Percentiles rank a stretch among this genome's conserved stretches.
phyloP scores from a whole-genome alignment of 2,113 vertebrate species.

The Tympanuchus pallidicinctus region DNA sequence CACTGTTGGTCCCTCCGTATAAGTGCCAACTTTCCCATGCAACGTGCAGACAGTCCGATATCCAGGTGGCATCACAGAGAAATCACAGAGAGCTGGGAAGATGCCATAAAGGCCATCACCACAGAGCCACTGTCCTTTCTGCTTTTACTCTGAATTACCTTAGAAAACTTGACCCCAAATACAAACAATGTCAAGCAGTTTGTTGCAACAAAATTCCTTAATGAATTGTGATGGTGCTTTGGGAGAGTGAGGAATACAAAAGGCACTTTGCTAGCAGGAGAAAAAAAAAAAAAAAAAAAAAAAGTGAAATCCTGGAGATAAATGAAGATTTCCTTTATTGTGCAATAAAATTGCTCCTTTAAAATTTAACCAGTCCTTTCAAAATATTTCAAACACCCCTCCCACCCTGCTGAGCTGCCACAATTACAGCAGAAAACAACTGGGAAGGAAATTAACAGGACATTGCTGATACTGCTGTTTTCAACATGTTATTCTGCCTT shows the following conservation, averaged over 20 bases:
- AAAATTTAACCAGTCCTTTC: slow-evolving; percentile 24
- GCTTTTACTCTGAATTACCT: not conserved
- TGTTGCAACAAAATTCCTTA: slow-evolving; percentile 6
- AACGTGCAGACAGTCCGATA: not conserved
- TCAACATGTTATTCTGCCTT: not conserved
- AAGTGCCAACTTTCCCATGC: not conserved
- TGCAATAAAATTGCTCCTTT: slow-evolving; percentile 26
- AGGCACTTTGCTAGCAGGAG: not conserved
- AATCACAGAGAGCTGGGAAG: rapidly evolving
- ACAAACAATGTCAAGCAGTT: not conserved
- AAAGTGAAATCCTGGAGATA: slow-evolving; percentile 14
- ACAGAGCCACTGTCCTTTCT: not conserved
- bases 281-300: not conserved
- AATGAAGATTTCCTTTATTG: slow-evolving; percentile 53
- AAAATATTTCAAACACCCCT: slow-evolving; percentile 8
- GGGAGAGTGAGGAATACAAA: slow-evolving; percentile 9
- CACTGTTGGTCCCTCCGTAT: not conserved
- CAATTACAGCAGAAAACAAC: slow-evolving; percentile 5
- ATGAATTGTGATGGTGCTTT: not conserved
- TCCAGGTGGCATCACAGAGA: rapidly evolving
- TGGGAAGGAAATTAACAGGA: not conserved
- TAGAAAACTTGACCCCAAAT: not conserved
- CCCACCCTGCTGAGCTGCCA: not conserved
- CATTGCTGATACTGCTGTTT: not conserved
- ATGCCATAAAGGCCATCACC: not conserved